Conservation (phyloP, 2,797 vertebrate genomes). For the Furcifer pardalis region DNA sequence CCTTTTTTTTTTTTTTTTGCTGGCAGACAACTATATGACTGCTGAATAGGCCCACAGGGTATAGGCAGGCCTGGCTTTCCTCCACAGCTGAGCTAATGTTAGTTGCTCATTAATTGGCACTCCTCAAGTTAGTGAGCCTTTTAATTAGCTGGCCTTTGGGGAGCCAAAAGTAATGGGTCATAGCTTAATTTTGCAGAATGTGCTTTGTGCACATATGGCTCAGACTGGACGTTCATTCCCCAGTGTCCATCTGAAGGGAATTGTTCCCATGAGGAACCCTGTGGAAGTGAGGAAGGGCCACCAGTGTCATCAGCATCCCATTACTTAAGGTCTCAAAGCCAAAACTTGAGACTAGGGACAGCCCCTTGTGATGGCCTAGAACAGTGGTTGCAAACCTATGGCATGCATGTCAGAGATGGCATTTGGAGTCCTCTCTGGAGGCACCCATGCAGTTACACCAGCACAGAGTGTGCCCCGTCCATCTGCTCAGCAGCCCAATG, state of each 20-base stretch:
- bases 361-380: too few relatives aligned
- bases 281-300: too few relatives aligned
- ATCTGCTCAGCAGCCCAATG: too few relatives aligned
- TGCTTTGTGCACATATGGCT: not conserved
- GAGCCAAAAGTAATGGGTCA: not conserved
- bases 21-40: conserved; percentile 12
- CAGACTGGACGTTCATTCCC: not conserved
- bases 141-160: conserved; percentile 9
- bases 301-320: not conserved
- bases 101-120: conserved; percentile 9
- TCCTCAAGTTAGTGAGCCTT: conserved; percentile 14
- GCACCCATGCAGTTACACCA: too few relatives aligned
- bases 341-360: not conserved
- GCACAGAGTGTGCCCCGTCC: too few relatives aligned
- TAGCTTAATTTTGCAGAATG: not conserved
- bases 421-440: too few relatives aligned
- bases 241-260: not conserved
- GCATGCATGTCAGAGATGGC: too few relatives aligned
- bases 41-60: conserved; percentile 16
- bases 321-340: not conserved
- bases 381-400: too few relatives aligned
- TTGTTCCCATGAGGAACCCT: too few relatives aligned
- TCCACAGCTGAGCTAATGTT: conserved; percentile 18
- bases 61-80: not conserved
- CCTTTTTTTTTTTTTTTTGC: not conserved